Base-by-base conservation (phyloP, 2,113 vertebrate genomes). In the Etia nguti region DNA sequence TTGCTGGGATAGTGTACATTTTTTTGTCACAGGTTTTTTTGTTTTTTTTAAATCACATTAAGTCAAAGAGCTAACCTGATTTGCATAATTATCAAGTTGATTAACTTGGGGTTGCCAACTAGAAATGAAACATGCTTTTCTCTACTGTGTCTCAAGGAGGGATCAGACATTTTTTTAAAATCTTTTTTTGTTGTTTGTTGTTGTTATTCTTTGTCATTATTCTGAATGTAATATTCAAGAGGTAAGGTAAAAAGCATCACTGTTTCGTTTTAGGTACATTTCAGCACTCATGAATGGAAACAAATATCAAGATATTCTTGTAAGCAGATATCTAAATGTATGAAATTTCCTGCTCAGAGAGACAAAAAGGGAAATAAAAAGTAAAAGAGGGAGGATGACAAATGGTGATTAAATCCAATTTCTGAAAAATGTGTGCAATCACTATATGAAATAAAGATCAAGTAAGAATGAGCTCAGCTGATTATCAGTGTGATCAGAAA, bases 361-460 rank as follows among this genome's bases (percentile, higher is more conserved):
- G 50, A 82, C 13, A 15, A 68, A 43, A 68, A 59, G 15, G 79
- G 50, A 20, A 79, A 11, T 73, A 86, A 65, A 75, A 79, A 77
- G 20, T 70, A n/a, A 73, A 62, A 68, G 22, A 34, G 26, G 31
- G 24, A 12, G 41, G 77, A 50, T 86, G 85, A 92, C 80, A 88
- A 90, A 81, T 38, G 26, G 26, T 60, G 89, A 93, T 91, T 91
- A 84, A 86, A 93, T 83, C 81, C 31, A 84, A 70, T 86, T 57
- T 91, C 55, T 80, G 46, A 89, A 77, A 89, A 89, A 92, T 86
- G 82, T 80, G 8, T 77, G 75, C 81, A 91, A 93, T 93, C 83
- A 93, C 68, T 73, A 75, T 79, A 80, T 90, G 81, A 89, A 91
- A 90, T 86, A 79, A 85, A 90, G 82, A 92, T 89, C 81, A 85